phyloP scores from a whole-genome alignment of 2,797 vertebrate genomes.

The Enteromius afrohamiltoni region DNA sequence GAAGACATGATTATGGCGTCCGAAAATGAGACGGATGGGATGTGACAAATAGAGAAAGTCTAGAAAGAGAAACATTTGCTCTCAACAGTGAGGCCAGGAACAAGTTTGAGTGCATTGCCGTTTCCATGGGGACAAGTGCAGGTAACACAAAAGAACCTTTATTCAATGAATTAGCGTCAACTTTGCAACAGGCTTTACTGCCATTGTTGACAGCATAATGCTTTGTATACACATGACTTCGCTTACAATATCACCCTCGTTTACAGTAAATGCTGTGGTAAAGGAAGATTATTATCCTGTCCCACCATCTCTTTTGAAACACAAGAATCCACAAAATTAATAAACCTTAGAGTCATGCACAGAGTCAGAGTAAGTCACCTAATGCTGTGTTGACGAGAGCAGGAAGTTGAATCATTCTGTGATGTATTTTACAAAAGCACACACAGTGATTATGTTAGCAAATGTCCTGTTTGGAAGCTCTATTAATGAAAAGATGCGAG shows the following conservation, averaged over 20 bases:
- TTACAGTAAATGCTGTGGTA: conserved; percentile 64
- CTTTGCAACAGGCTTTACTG: conserved; percentile 72
- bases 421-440: conserved; percentile 22
- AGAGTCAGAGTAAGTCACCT: conserved; percentile 37
- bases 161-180: conserved; percentile 65
- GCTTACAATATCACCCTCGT: conserved; percentile 50
- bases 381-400: conserved; percentile 18
- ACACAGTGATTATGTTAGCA: conserved; percentile 37
- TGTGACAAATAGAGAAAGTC: conserved; percentile 25
- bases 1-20: neutral
- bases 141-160: conserved; percentile 73
- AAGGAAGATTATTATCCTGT: conserved; percentile 13
- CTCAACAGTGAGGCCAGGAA: conserved; percentile 36
- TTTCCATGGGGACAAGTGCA: conserved; percentile 57
- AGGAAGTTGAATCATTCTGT: conserved; percentile 50
- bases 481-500: conserved; percentile 43
- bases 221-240: conserved; percentile 76
- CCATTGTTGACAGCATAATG: conserved; percentile 71
- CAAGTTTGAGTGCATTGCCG: conserved; percentile 54
- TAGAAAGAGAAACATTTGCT: conserved; percentile 44
- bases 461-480: conserved; percentile 39
- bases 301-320: conserved; percentile 6
- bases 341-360: conserved; percentile 20
- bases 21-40: neutral
- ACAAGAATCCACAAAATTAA: conserved; percentile 21